Base-by-base conservation (phyloP, 2,888 invertebrate species). In the Nematopogon swammerdamellus region DNA sequence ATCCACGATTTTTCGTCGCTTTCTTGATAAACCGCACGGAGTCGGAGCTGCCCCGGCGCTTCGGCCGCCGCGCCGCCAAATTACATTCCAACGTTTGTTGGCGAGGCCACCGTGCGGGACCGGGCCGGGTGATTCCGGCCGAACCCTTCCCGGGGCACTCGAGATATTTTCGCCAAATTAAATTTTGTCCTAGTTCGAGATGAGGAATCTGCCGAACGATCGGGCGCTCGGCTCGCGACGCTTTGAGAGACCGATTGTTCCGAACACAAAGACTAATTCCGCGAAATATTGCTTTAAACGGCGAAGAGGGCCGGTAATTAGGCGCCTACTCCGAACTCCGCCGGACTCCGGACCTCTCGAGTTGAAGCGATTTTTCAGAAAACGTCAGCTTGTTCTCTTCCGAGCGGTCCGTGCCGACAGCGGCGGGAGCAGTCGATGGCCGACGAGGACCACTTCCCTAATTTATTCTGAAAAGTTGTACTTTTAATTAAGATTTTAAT, bases 401-500 rank as follows among this genome's bases (percentile, higher is more conserved):
- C 25, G 25, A 25, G 5, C 5, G 25, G 25, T 25, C 8, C n/a
- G n/a, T 25, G 4, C 25, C 25, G 25, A 25, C 25, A 60, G 56
- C 59, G 25, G 46, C 29, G 14, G n/a, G 5, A 2, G 30, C 17
- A 46, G 2, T 16, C 46, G 29, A 18, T 45, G 16, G 30, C 46
- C 14, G 18, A 18, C 30, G 25, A 60, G 60, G 60, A 58, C 60
- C 60, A 61, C 67, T 72, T 69, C 68, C 65, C 64, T 67, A 67
- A 69, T 71, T 65, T 68, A 72, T 69, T 63, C 65, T 55, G 58
- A 62, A 65, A 73, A 72, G 63, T 73, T 70, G 58, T 61, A 63
- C 57, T 53, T 62, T 66, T 68, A 69, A 73, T 75, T 73, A 72
- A 73, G 71, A 73, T 74, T 72, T 70, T 69, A 72, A 75, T 75